phyloP scores from a whole-genome alignment of 2,888 invertebrate genomes.

The Thymelicus lineola region DNA sequence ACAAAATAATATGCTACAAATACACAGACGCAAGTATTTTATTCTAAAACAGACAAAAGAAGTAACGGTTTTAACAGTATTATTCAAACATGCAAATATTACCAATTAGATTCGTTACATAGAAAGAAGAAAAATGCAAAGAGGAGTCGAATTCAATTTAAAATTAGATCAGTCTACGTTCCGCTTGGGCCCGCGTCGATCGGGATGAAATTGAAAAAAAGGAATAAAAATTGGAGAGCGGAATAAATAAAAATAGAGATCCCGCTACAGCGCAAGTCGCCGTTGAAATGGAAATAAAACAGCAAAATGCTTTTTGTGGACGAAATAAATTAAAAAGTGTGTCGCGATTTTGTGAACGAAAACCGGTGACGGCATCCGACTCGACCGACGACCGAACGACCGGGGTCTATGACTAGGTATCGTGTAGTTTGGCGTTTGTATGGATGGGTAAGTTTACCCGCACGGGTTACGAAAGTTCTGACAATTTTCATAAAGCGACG shows the following conservation, averaged over 20 bases:
- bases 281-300: constrained; percentile 85
- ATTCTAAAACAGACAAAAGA: constrained; percentile 38
- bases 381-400: constrained; percentile 10
- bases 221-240: constrained; percentile 62
- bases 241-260: constrained; percentile 85
- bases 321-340: constrained; percentile 85
- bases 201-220: constrained; percentile 80
- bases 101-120: constrained; percentile 79
- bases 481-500: not conserved
- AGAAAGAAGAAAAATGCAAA: constrained; percentile 74
- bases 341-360: constrained; percentile 76
- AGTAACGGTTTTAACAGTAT: constrained; percentile 51
- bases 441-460: constrained; percentile 5
- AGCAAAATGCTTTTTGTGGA: constrained; percentile 81
- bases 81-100: constrained; percentile 72
- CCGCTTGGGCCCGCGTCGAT: constrained; percentile 78
- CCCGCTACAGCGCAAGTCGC: constrained; percentile 84
- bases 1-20: too few species aligned
- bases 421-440: constrained; percentile 17
- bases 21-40: not conserved
- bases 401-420: constrained; percentile 23
- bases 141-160: constrained; percentile 77
- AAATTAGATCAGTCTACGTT: constrained; percentile 83
- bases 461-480: not conserved
- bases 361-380: constrained; percentile 53